Percentiles rank a stretch among this genome's conserved stretches.
Evolutionary conservation across 1,140 invertebrate species (phyloP).

Genomic region (Delia radicum): DNA sequence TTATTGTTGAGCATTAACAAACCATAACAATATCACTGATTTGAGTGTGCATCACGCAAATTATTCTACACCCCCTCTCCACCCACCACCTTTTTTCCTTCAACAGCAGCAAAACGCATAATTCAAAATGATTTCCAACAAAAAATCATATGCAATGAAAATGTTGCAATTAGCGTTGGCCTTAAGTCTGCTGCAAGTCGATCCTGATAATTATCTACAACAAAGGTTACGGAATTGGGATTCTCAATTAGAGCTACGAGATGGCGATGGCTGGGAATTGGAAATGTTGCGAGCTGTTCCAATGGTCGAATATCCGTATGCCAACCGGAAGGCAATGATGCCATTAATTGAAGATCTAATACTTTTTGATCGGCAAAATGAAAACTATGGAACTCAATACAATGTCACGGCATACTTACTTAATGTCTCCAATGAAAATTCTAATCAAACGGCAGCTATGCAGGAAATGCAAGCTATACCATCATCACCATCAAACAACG

Average conservation of each 20-base stretch:
- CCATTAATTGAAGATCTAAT: slow-evolving; percentile 65
- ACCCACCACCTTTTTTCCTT: neutral
- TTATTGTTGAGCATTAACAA: neutral
- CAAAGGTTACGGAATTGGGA: slow-evolving; percentile 46
- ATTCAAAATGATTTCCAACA: slow-evolving; percentile 65
- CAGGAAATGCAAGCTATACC: slow-evolving; percentile 44
- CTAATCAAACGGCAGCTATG: slow-evolving; percentile 42
- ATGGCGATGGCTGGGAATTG: slow-evolving; percentile 63
- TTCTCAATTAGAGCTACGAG: slow-evolving; percentile 59
- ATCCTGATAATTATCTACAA: slow-evolving; percentile 65
- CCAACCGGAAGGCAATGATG: slow-evolving; percentile 68
- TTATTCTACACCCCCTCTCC: too few relatives aligned
- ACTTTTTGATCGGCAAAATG: slow-evolving; percentile 54
- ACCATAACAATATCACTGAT: neutral
- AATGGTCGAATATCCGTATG: slow-evolving; percentile 64
- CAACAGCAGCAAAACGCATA: neutral
- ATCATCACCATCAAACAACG: neutral
- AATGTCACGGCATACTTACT: slow-evolving; percentile 64
- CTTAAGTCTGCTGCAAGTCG: slow-evolving; percentile 71
- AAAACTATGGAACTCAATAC: slow-evolving; percentile 40
- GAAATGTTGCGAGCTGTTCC: slow-evolving; percentile 59
- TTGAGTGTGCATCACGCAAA: slow-evolving; percentile 31
- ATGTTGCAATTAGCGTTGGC: slow-evolving; percentile 73
- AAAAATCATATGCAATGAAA: slow-evolving; percentile 73
- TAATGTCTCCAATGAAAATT: slow-evolving; percentile 56